Percentiles rank a stretch among this genome's conserved stretches.
Conservation (phyloP, 1,140 invertebrate genomes). For the Bombyx mori region ASM3026992v2 NC_085118.1:10751001-10751500, state of each 20-base stretch:
- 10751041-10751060: background rate
- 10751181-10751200: slow-evolving; percentile 99
- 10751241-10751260: slow-evolving; percentile 96
- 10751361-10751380: no score
- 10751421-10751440: no score
- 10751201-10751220: slow-evolving; percentile 98
- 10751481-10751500: no score
- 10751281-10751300: slow-evolving; percentile 99
- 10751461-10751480: no score
- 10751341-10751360: slow-evolving; percentile 35
- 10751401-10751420: no score
- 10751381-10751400: no score
- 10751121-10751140: slow-evolving; percentile 96
- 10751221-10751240: slow-evolving; percentile 97
- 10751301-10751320: slow-evolving; percentile 99
- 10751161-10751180: slow-evolving; percentile 99
- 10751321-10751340: slow-evolving; percentile 98
- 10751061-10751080: slow-evolving; percentile 97
- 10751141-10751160: slow-evolving; percentile 97
- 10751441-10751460: no score
- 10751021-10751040: no score
- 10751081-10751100: slow-evolving; percentile 99
- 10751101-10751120: slow-evolving; percentile 99
- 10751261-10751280: slow-evolving; percentile 96
- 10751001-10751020: no score